Evolutionary conservation across 35 echinoderm and acorn worm genomes (phyloP).

Genomic region (Apostichopus japonicus): DNA sequence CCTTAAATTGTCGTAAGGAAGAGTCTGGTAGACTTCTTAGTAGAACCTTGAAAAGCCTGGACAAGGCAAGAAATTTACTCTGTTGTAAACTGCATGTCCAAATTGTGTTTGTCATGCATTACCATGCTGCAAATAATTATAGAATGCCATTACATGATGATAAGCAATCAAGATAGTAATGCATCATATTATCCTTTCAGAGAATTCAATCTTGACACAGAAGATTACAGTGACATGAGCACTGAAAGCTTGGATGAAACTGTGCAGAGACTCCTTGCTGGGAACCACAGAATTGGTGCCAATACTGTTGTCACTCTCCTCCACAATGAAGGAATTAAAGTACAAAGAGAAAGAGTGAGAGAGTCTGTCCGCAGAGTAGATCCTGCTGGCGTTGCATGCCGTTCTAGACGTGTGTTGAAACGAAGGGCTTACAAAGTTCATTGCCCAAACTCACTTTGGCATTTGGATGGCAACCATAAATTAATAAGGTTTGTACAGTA

Average conservation of each 20-base stretch:
- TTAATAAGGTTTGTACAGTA: constrained; percentile 42
- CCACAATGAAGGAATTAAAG: background rate
- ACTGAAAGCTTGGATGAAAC: background rate
- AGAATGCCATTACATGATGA: too few species aligned
- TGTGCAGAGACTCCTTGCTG: background rate
- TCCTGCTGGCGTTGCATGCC: constrained; percentile 26
- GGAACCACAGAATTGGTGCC: background rate
- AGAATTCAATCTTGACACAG: background rate
- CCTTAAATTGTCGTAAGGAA: too few species aligned
- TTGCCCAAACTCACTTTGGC: constrained; percentile 31
- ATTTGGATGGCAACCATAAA: too few species aligned
- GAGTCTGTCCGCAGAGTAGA: constrained; percentile 24
- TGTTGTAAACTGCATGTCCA: too few species aligned
- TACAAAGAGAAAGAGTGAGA: constrained; percentile 37
- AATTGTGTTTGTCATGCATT: too few species aligned
- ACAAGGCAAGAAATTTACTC: too few species aligned
- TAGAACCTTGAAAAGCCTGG: too few species aligned
- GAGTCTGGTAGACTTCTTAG: too few species aligned
- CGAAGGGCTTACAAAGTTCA: constrained; percentile 16
- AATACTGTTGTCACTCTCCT: background rate
- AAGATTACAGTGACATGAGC: background rate
- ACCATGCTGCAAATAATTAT: too few species aligned
- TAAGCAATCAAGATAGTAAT: too few species aligned
- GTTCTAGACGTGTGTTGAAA: background rate
- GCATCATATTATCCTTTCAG: too few species aligned